Base-by-base conservation (phyloP, 2,113 vertebrate genomes). In the Uria lomvia region DNA sequence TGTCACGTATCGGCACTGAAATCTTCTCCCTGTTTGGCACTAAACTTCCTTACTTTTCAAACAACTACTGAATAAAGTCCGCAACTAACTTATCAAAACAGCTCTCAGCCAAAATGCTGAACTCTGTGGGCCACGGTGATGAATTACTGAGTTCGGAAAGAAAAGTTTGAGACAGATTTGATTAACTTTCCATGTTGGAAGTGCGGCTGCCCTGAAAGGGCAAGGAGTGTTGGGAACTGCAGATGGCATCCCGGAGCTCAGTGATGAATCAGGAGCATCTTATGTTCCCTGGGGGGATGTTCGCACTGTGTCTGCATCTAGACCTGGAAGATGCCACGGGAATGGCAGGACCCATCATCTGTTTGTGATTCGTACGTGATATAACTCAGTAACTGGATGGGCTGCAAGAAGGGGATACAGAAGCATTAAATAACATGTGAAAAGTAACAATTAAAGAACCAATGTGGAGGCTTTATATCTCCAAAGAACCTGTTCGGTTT, bases 171-270 rank as follows among this genome's bases (percentile, higher is more conserved):
- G 94, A 55, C 68, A 89, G 83, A 71, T 49, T 84, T 6, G 26
- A 95, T 92, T 95, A 94, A 95, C 83, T 97, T 96, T 80, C 75
- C 32, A 1, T 3, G 86, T 89, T 96, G 91, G 94, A 80, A 95
- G 38, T 1, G 79, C 80, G 93, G 93, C 89, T 97, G 96, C 95
- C 95, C 96, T 16, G 29, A 94, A 95, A 97, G 96, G 96, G 94
- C 96, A 96, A 40, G 94, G 86, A 97, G 96, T 95, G 94, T 94
- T 96, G 95, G 95, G 95, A 97, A 89, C 65, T 74, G 95, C 96
- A 97, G 96, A 96, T 96, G 96, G 96, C 91, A 95, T 76, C 86
- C 63, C 55, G 0, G 94, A 90, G 92, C 95, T 92, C 24, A 23
- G 84, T 16, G 43, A 59, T 7, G 93, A 81, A 79, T 85, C 52